A percentile compares a stretch with the other conserved stretches of the same genome.
phyloP scores from a whole-genome alignment of 2,797 vertebrate species.

The Holocentrus rufus region DNA sequence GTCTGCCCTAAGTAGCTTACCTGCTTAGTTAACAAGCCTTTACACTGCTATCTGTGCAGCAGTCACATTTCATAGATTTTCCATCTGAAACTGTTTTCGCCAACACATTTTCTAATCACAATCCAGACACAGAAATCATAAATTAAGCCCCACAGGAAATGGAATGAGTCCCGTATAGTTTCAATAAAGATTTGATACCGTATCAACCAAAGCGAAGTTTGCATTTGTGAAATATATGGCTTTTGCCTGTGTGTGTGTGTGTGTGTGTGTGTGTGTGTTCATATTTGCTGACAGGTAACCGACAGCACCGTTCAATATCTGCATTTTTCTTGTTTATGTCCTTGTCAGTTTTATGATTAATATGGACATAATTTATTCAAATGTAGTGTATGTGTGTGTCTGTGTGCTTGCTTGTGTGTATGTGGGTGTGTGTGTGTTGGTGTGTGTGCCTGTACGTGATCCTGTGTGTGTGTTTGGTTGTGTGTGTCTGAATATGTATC shows the following conservation, averaged over 20 bases:
- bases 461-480: neutral
- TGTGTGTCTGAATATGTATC: neutral
- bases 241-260: neutral
- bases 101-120: neutral
- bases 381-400: neutral
- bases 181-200: neutral
- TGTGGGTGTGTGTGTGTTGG: conserved; percentile 6
- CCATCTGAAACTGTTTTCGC: neutral
- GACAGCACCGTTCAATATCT: conserved; percentile 51
- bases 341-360: conserved; percentile 11
- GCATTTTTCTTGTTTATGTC: conserved; percentile 52
- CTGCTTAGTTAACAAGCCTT: neutral
- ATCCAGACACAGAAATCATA: neutral
- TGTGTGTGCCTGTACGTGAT: neutral
- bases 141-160: neutral
- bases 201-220: neutral
- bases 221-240: neutral
- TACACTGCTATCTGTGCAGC: no score
- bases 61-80: neutral
- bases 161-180: neutral
- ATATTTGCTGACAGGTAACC: conserved; percentile 36
- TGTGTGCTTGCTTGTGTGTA: neutral
- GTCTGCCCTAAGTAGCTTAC: no score
- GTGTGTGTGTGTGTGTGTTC: conserved; percentile 8
- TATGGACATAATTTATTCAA: conserved; percentile 4